phyloP scores from a whole-genome alignment of 2,113 vertebrate genomes.

The Strix uralensis region DNA sequence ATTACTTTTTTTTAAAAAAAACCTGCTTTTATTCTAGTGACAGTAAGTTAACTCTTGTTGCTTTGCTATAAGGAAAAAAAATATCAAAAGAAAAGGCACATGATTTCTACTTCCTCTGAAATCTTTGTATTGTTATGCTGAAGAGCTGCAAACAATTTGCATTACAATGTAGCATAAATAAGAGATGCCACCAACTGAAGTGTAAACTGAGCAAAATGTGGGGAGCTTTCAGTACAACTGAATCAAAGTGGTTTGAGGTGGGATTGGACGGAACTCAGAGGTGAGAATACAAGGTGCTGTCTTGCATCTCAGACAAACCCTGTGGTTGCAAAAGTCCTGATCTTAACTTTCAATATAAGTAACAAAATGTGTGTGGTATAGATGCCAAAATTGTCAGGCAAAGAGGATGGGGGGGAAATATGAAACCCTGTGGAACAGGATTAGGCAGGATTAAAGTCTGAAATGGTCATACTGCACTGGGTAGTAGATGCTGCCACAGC shows the following conservation, averaged over 20 bases:
- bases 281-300: not conserved
- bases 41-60: not conserved
- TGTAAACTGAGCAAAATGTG: not conserved
- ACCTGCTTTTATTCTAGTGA: not conserved
- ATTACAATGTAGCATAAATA: conserved; percentile 23
- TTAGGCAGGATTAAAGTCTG: conserved; percentile 43
- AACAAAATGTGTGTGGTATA: not conserved
- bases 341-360: not conserved
- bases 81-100: not conserved
- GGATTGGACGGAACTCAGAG: not conserved
- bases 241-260: not conserved
- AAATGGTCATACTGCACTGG: conserved; percentile 7
- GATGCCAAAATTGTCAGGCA: not conserved
- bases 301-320: not conserved
- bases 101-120: conserved; percentile 1
- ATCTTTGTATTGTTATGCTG: not conserved
- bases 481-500: conserved; percentile 9
- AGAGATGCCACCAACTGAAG: not conserved
- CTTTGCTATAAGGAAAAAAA: not conserved
- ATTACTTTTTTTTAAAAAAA: not conserved
- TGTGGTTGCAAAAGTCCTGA: not conserved
- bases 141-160: conserved; percentile 24
- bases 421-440: conserved; percentile 21
- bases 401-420: not conserved
- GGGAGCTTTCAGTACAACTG: not conserved